Evolutionary conservation across 2,113 vertebrate species (phyloP).

Genomic region (Pantherophis guttatus): DNA sequence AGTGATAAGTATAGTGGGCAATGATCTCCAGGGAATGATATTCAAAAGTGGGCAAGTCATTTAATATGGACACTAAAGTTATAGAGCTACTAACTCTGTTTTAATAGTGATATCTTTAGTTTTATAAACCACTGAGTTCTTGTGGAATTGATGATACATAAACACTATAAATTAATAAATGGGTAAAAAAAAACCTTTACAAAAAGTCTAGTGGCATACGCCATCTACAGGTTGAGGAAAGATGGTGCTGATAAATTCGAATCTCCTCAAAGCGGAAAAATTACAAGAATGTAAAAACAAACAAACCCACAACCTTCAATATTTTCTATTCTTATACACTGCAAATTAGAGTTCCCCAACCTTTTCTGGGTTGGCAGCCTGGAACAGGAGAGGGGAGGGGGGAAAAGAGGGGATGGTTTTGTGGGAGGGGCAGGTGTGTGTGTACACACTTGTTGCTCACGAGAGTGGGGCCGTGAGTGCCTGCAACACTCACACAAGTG

Average conservation of each 20-base stretch:
- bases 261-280: not conserved
- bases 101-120: not conserved
- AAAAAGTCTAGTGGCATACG: not conserved
- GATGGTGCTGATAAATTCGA: not conserved
- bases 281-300: not conserved
- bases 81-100: not conserved
- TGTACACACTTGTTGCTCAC: fast-evolving
- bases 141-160: not conserved
- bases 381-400: too few species aligned
- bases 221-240: not conserved
- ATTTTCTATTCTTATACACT: not conserved
- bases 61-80: not conserved
- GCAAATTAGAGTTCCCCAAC: not conserved
- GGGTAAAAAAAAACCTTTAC: not conserved
- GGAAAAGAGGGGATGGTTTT: too few species aligned
- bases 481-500: too few species aligned
- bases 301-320: not conserved
- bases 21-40: not conserved
- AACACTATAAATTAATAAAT: not conserved
- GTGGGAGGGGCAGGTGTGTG: too few species aligned
- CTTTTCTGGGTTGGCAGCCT: too few species aligned
- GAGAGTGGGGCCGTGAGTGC: too few species aligned
- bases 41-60: not conserved
- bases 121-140: not conserved
- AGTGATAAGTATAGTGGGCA: not conserved